Conservation (phyloP, 1,140 invertebrate species). For the Caenorhabditis inopinata region DNA sequence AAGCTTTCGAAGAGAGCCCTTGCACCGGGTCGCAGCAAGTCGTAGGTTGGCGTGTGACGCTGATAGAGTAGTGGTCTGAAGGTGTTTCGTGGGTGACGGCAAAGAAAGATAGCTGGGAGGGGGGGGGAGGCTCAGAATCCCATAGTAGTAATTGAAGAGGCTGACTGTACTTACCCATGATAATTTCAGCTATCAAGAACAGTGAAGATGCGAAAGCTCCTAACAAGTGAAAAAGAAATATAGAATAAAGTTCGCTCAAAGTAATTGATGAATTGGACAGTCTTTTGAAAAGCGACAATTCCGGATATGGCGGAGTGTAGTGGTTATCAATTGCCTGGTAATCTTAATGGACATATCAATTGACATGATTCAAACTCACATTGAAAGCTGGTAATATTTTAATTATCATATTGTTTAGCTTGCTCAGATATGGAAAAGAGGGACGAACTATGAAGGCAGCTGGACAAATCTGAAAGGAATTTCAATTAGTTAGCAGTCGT, state of each 20-base stretch:
- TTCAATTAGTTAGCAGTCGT: no score
- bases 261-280: neutral
- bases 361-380: neutral
- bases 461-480: neutral
- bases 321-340: neutral
- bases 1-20: no score
- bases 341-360: neutral
- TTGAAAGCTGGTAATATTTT: neutral
- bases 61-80: no score
- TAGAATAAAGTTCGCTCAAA: neutral
- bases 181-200: neutral
- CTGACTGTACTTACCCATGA: neutral
- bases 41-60: no score
- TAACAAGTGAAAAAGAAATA: neutral
- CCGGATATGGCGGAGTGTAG: slow-evolving; percentile 2
- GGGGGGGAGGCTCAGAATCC: no score
- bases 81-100: no score
- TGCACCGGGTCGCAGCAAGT: no score
- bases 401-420: neutral
- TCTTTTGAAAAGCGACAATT: neutral
- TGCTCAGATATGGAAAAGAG: neutral
- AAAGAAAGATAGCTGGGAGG: no score
- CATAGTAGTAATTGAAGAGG: no score
- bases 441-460: slow-evolving; percentile 1
- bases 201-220: neutral